These are phyloP conservation scores for Lepidurus arcticus DNA, from an alignment of 1,140 invertebrate species.

Conservation along the genomic window DNA sequence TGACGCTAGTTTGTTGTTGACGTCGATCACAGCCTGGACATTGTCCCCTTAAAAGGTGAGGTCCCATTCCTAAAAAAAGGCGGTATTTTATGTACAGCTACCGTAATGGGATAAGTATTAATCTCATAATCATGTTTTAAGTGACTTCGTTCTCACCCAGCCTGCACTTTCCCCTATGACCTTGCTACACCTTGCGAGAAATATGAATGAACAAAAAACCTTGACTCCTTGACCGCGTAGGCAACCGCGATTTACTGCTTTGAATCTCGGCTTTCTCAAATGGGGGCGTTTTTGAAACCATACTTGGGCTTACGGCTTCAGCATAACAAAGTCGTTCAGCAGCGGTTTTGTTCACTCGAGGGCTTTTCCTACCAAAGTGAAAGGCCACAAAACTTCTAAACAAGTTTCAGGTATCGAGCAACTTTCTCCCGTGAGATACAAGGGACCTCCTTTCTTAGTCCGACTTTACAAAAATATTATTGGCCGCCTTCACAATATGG, in stretches of 20 bases:
- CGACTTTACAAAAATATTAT: not conserved
- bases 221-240: not conserved
- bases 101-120: too few species aligned
- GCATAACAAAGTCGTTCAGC: not conserved
- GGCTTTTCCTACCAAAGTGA: slow-evolving; percentile 21
- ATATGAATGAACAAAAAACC: not conserved
- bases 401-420: not conserved
- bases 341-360: not conserved
- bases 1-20: slow-evolving; percentile 32
- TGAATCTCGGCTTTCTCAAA: not conserved
- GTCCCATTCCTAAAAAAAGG: slow-evolving; percentile 29
- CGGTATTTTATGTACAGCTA: not conserved
- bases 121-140: too few species aligned
- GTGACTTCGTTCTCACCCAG: too few species aligned
- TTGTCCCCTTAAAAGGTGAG: slow-evolving; percentile 30
- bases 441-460: not conserved
- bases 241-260: not conserved
- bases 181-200: not conserved
- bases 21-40: slow-evolving; percentile 33
- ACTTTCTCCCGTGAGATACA: not conserved
- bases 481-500: not conserved
- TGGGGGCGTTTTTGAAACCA: not conserved
- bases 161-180: not conserved
- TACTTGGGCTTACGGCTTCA: not conserved
- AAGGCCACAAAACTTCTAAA: not conserved